Evolutionary conservation across 2,113 vertebrate genomes (phyloP), one percentile per base, ranked within the genome.

Genomic region (Oryzias curvinotus): DNA sequence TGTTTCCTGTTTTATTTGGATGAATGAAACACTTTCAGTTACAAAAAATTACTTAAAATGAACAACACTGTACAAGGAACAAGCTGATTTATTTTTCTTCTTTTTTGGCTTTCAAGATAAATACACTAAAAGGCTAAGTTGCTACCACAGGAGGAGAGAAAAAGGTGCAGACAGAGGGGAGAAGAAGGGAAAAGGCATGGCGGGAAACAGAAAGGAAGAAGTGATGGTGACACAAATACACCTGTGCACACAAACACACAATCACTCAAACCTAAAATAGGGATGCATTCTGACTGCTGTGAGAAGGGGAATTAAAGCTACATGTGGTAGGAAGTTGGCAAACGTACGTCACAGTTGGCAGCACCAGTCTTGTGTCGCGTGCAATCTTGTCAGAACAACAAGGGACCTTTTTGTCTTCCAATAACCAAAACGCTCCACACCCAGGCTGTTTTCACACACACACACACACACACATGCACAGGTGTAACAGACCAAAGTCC

Each of bases 21-120:
- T 93, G 91, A 91, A 91, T 92, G 89, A 93, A 92, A 92, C 92
- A 93, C 92, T 87, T 91, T 91, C 87, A 93, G 90, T 92, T 93
- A 93, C 92, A 93, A 92, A 93, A 36, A 92, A 93, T 92, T 88
- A 91, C 91, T 92, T 92, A 87, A 93, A 92, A 92, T 92, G 87
- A 92, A 92, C 90, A 90, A 91, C 91, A 93, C 90, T 92, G 90
- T 92, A 93, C 92, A 92, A 91, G 92, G 91, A 90, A 91, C 91
- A 92, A 92, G 91, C 91, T 90, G 89, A 88, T 82, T 86, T 86
- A 83, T 83, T 91, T 89, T 90, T 85, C 71, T 78, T 82, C 52
- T 79, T 81, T 73, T 91, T 86, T 82, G 78, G 83, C 85, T 92
- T 91, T 89, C 87, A 89, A 92, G 91, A 91, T 91, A 91, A 92